phyloP scores from a whole-genome alignment of 37 sponge, comb jelly and placozoan genomes.

The Halichondria panicea region DNA sequence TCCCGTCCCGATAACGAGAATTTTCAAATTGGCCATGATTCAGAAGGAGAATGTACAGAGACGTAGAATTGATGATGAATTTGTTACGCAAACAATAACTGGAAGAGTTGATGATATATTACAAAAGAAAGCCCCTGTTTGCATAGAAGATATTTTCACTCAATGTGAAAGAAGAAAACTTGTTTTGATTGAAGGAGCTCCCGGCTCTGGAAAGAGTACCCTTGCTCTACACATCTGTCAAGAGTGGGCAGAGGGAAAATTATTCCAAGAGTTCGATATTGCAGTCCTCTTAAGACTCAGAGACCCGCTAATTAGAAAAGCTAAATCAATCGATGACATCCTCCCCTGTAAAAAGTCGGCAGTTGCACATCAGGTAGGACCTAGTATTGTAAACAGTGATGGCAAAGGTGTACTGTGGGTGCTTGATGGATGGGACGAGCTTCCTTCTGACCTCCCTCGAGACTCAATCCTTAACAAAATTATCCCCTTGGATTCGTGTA shows the following conservation, averaged over 20 bases:
- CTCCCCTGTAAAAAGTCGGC: not conserved
- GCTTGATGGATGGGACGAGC: conserved; percentile 23
- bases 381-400: not conserved
- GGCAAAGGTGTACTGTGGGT: conserved; percentile 17
- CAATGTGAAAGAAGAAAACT: not conserved
- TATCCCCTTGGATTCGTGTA: not conserved
- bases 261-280: no score
- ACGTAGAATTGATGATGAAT: not conserved
- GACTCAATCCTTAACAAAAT: not conserved
- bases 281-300: no score
- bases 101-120: not conserved
- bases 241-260: no score
- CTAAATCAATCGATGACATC: conserved; percentile 1
- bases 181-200: not conserved
- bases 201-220: not conserved
- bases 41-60: not conserved
- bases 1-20: no score
- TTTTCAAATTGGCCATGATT: conserved; percentile 1
- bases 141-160: not conserved
- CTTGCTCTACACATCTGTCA: no score
- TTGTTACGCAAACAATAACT: not conserved
- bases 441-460: not conserved
- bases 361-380: not conserved
- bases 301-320: not conserved
- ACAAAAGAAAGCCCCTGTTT: not conserved